A percentile compares a stretch with the other conserved stretches of the same genome.
Conservation (phyloP, 2,888 invertebrate species). For the Celastrina argiolus region DNA sequence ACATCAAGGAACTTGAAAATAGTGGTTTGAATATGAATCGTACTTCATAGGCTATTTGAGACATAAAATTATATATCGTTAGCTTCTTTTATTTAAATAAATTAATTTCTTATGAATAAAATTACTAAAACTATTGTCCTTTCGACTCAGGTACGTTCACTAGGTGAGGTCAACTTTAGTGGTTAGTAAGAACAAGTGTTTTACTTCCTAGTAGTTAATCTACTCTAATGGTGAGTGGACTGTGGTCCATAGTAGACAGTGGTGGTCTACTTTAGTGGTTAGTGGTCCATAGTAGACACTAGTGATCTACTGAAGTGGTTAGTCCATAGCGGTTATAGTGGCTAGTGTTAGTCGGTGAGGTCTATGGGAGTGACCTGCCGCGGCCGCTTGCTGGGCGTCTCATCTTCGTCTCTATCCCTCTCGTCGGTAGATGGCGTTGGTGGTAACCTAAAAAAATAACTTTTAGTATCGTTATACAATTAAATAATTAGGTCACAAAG, state of each 20-base stretch:
- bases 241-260: slow-evolving; percentile 16
- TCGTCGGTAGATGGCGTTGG: slow-evolving; percentile 55
- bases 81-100: background rate
- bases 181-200: background rate
- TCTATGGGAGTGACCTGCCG: slow-evolving; percentile 73
- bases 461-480: background rate
- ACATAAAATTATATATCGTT: background rate
- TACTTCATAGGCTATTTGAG: no score
- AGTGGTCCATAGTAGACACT: slow-evolving; percentile 20
- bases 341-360: slow-evolving; percentile 54
- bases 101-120: background rate
- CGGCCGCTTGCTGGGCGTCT: slow-evolving; percentile 68
- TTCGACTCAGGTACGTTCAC: slow-evolving; percentile 5
- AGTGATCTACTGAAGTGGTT: slow-evolving; percentile 9
- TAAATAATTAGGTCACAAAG: no score
- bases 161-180: background rate
- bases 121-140: background rate
- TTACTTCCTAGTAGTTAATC: background rate
- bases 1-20: no score
- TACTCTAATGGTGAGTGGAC: background rate
- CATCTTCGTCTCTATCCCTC: slow-evolving; percentile 57
- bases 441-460: slow-evolving; percentile 50
- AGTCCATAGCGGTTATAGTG: background rate
- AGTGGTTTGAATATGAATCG: no score
- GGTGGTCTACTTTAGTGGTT: slow-evolving; percentile 13